A percentile compares a stretch with the other conserved stretches of the same genome.
phyloP scores from a whole-genome alignment of 1,140 invertebrate species.

The Drosophila sproati region DNA sequence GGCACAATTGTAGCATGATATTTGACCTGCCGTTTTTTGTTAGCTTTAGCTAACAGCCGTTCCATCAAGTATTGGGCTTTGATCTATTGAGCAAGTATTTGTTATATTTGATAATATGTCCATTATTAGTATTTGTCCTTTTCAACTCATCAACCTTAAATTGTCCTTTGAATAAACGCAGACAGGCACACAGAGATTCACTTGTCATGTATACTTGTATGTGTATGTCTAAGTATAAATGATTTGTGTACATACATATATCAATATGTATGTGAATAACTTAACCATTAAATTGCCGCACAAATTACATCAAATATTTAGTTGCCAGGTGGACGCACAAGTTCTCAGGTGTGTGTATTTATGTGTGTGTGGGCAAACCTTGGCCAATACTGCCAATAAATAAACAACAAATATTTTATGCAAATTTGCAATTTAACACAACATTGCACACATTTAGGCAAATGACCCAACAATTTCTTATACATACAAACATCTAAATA shows the following conservation, averaged over 20 bases:
- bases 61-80: slow-evolving; percentile 17
- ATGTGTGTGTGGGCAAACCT: slow-evolving; percentile 8
- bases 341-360: slow-evolving; percentile 25
- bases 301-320: slow-evolving; percentile 81
- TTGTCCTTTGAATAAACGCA: slow-evolving; percentile 2
- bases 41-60: background rate
- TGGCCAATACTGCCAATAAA: slow-evolving; percentile 61
- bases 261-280: slow-evolving; percentile 36
- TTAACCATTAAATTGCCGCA: slow-evolving; percentile 78
- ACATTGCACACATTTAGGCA: slow-evolving; percentile 50
- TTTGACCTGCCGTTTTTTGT: too few relatives aligned
- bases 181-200: slow-evolving; percentile 4
- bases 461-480: slow-evolving; percentile 22
- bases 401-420: slow-evolving; percentile 81
- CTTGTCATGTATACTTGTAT: slow-evolving; percentile 1
- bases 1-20: too few relatives aligned
- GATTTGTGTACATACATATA: background rate
- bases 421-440: slow-evolving; percentile 83
- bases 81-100: slow-evolving; percentile 9
- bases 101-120: background rate
- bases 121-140: background rate
- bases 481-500: background rate
- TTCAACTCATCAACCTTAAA: background rate
- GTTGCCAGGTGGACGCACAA: slow-evolving; percentile 59
- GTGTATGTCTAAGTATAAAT: background rate